Base-by-base conservation (phyloP, 53 echinoderm and acorn worm genomes). In the Astropecten irregularis region DNA sequence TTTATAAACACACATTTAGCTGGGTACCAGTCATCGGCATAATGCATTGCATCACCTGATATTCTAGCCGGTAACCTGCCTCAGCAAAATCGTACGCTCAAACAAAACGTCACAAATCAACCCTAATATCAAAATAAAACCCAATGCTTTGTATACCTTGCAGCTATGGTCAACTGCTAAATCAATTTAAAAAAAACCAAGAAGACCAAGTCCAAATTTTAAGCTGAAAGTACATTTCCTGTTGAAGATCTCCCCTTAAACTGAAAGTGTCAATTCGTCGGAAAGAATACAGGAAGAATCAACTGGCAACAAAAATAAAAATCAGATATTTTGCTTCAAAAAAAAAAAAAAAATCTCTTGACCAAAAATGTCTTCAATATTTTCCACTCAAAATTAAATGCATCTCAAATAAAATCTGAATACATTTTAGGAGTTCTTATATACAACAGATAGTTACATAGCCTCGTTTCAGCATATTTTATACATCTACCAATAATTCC, bases 351-450 rank as follows among this genome's bases (percentile, higher is more conserved):
- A 30, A 79, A 46, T 44, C n/a, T 58, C 59, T 30, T 29, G 38
- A 68, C 42, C 27, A 28, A 40, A 42, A 11, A 18, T 25, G 25
- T 28, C 28, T 33, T 61, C 38, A 74, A 74, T 46, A 28, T 79
- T 59, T 79, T 61, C 44, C 3, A 79, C 60, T 79, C 62, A 79
- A 79, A 79, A 79, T 61, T 46, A 79, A 67, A 46, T 6, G 14
- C 19, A 50, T 77, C 59, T 79, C 6, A 28, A 61, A 44, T 47
- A 79, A 18, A 60, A 40, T 79, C 62, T 60, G 79, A 79, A 79
- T 79, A 79, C 79, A 79, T 62, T 38, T 74, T n/a, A n/a, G 56
- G 50, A 60, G 9, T 27, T 79, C 79, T 44, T 46, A 60, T 79
- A 60, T 79, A 79, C 79, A 79, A 47, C 56, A 62, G 79, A 62